Conservation (phyloP, 2,113 vertebrate species). For the Onychorhynchus coronatus region DNA sequence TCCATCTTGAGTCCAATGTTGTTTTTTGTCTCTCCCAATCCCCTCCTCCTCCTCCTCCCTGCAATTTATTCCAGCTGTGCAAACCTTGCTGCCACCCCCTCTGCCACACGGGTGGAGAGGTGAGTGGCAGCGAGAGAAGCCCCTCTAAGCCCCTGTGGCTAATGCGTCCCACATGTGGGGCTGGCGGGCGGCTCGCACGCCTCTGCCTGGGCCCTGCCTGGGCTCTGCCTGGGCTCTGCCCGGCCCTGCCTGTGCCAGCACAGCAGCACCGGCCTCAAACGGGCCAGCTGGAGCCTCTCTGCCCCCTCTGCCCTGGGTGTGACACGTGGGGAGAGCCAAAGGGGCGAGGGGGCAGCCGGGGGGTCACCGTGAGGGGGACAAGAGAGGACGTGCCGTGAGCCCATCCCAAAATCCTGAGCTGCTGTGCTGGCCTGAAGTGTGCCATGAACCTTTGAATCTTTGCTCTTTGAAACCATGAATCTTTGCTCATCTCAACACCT, state of each 20-base stretch:
- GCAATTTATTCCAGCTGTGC: constrained; percentile 89
- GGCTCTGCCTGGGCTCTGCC: constrained; percentile 17
- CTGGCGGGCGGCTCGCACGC: constrained; percentile 37
- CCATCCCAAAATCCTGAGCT: accelerated
- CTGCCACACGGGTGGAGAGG: constrained; percentile 78
- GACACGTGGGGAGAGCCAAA: accelerated
- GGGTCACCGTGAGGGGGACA: not conserved
- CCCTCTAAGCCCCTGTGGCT: constrained; percentile 73
- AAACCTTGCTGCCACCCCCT: constrained; percentile 81
- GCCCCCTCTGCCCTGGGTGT: accelerated
- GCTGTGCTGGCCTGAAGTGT: not conserved
- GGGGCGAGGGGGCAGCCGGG: accelerated
- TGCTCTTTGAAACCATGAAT: too few relatives aligned
- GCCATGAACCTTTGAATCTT: too few relatives aligned
- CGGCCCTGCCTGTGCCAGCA: not conserved
- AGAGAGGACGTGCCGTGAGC: not conserved
- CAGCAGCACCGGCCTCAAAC: not conserved
- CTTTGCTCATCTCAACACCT: not conserved
- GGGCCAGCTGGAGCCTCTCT: not conserved
- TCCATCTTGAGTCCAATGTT: constrained; percentile 77
- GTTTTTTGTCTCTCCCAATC: constrained; percentile 77
- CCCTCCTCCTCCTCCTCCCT: constrained; percentile 73
- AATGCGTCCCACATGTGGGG: constrained; percentile 81
- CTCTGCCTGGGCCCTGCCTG: constrained; percentile 3
- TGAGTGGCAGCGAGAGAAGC: constrained; percentile 79